These are phyloP conservation scores for Limnephilus marmoratus DNA, from an alignment of 2,888 invertebrate species.

Conservation along the genomic window DNA sequence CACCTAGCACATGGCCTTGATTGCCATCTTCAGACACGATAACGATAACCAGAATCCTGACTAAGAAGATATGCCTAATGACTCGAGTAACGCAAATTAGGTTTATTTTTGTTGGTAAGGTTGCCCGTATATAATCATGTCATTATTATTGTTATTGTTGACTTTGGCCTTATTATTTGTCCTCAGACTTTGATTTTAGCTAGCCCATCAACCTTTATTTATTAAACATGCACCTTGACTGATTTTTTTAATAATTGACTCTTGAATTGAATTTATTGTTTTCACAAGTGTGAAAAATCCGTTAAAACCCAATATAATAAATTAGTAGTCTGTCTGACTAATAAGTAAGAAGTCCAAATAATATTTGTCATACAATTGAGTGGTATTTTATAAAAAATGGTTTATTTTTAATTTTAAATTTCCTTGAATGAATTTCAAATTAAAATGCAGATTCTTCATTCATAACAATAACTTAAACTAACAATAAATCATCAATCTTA, in stretches of 20 bases:
- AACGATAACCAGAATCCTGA: neutral
- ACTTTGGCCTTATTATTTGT: neutral
- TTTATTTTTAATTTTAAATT: neutral
- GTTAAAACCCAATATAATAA: too few relatives aligned
- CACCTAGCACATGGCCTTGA: neutral
- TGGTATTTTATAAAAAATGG: neutral
- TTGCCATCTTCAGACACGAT: neutral
- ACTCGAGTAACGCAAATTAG: neutral
- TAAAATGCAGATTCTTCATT: neutral
- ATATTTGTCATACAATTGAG: neutral
- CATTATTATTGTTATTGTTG: neutral
- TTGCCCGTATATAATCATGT: neutral
- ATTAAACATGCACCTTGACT: too few relatives aligned
- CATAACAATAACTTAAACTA: neutral
- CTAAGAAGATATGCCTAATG: neutral
- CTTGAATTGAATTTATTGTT: too few relatives aligned
- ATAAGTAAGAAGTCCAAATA: neutral
- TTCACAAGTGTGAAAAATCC: too few relatives aligned
- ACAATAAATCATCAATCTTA: neutral
- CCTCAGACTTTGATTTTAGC: neutral
- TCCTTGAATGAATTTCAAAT: neutral
- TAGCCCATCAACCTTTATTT: too few relatives aligned
- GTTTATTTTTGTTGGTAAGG: neutral
- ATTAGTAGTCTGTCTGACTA: neutral
- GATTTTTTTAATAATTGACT: too few relatives aligned